Conservation (phyloP, 2,797 vertebrate genomes). For the Sebastes itinus region DNA sequence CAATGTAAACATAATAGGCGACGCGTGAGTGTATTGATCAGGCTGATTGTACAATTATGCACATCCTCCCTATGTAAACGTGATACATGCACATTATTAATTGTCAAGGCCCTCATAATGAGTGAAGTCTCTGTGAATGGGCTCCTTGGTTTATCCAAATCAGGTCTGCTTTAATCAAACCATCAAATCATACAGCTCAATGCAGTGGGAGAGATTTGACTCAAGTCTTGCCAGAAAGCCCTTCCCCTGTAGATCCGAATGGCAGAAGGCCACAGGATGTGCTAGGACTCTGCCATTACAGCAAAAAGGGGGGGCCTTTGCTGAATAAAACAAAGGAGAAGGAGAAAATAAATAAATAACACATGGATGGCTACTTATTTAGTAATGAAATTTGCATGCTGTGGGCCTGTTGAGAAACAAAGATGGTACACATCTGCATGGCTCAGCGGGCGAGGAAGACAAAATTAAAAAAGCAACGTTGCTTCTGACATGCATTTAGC, state of each 20-base stretch:
- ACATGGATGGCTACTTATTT: slow-evolving; percentile 38
- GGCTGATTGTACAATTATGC: too few species aligned
- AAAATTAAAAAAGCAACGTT: not conserved
- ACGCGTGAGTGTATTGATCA: too few species aligned
- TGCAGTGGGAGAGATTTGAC: slow-evolving; percentile 14
- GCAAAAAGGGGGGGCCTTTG: slow-evolving; percentile 24
- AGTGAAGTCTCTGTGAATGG: not conserved
- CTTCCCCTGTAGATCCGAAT: slow-evolving; percentile 16
- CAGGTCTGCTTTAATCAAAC: slow-evolving; percentile 34
- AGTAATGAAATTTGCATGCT: slow-evolving; percentile 41
- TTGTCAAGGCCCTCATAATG: slow-evolving; percentile 17
- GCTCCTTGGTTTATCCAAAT: not conserved
- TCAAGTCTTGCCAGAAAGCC: slow-evolving; percentile 52
- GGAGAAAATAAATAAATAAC: slow-evolving; percentile 16
- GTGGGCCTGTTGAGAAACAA: slow-evolving; percentile 12
- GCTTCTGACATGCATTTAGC: not conserved
- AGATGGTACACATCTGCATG: slow-evolving; percentile 37
- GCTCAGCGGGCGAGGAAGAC: not conserved
- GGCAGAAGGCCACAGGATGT: slow-evolving; percentile 40
- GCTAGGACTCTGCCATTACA: slow-evolving; percentile 32
- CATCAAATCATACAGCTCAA: slow-evolving; percentile 4
- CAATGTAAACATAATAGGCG: too few species aligned
- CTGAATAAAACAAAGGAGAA: slow-evolving; percentile 29
- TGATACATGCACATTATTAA: slow-evolving; percentile 16
- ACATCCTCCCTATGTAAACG: too few species aligned